A percentile compares a stretch with the other conserved stretches of the same genome.
These are phyloP conservation scores for Drosophila willistoni DNA, from an alignment of 1,140 invertebrate genomes.

Conservation along the genomic window DNA sequence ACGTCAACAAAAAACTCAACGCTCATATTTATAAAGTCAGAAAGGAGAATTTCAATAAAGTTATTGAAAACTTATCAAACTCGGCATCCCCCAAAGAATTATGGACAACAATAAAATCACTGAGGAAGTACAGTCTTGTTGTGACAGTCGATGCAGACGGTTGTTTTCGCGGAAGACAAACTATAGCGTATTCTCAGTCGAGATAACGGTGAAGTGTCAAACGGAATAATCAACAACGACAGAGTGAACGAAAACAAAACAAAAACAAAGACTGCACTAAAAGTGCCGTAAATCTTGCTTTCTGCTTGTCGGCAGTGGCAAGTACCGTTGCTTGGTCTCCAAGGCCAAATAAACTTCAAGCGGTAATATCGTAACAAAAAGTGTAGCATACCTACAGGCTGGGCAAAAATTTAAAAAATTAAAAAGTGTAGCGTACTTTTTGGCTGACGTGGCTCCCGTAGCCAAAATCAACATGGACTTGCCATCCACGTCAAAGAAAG, in stretches of 20 bases:
- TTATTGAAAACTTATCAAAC: too few species aligned
- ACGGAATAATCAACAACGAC: neutral
- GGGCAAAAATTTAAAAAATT: neutral
- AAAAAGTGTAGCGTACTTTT: constrained; percentile 5
- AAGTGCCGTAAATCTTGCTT: neutral
- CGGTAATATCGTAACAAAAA: neutral
- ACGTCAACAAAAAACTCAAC: too few species aligned
- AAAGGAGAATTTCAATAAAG: too few species aligned
- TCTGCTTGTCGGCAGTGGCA: constrained; percentile 4
- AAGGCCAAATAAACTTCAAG: constrained; percentile 3
- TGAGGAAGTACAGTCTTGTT: too few species aligned
- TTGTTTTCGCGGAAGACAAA: too few species aligned
- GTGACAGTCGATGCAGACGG: too few species aligned
- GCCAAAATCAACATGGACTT: too few species aligned
- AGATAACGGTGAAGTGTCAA: too few species aligned
- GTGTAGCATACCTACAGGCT: constrained; percentile 3
- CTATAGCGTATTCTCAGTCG: too few species aligned
- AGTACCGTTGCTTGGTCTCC: neutral
- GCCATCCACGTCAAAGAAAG: constrained; percentile 2
- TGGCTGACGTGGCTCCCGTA: constrained; percentile 3
- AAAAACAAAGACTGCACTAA: constrained; percentile 2
- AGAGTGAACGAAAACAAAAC: neutral
- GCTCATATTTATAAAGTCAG: too few species aligned
- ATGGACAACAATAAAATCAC: too few species aligned
- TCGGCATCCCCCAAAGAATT: too few species aligned